phyloP scores from a whole-genome alignment of 2,797 vertebrate species.

The Tadarida brasiliensis region DNA sequence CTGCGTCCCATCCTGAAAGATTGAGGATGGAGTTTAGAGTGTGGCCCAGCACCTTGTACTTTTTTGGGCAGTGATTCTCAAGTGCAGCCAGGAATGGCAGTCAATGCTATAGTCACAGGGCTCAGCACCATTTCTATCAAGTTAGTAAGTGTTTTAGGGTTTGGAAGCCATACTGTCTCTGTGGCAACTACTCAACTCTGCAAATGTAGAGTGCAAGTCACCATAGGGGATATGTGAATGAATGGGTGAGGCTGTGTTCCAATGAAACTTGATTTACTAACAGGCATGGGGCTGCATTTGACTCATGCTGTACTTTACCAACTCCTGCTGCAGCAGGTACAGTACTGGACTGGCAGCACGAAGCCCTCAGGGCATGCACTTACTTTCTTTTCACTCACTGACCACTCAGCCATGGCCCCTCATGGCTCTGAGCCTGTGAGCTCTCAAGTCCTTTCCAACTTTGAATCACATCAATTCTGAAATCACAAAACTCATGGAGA shows the following conservation, averaged over 20 bases:
- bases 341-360: background rate
- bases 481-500: conserved; percentile 31
- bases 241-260: background rate
- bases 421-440: background rate
- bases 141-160: background rate
- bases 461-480: conserved; percentile 28
- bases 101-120: too few relatives aligned
- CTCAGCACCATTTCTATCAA: background rate
- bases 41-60: background rate
- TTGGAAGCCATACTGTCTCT: background rate
- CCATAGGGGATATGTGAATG: background rate
- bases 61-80: background rate
- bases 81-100: background rate
- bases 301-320: background rate
- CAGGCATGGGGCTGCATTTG: background rate
- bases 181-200: background rate
- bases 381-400: background rate
- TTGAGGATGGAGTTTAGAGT: background rate
- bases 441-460: conserved; percentile 19
- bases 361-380: background rate
- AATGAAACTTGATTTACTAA: conserved; percentile 26
- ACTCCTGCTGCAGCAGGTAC: background rate
- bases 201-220: background rate
- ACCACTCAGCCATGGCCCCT: background rate
- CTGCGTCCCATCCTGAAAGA: background rate